These are phyloP conservation scores for Hybos culiciformis DNA, from an alignment of 2,888 invertebrate genomes.

Conservation along the genomic window DNA sequence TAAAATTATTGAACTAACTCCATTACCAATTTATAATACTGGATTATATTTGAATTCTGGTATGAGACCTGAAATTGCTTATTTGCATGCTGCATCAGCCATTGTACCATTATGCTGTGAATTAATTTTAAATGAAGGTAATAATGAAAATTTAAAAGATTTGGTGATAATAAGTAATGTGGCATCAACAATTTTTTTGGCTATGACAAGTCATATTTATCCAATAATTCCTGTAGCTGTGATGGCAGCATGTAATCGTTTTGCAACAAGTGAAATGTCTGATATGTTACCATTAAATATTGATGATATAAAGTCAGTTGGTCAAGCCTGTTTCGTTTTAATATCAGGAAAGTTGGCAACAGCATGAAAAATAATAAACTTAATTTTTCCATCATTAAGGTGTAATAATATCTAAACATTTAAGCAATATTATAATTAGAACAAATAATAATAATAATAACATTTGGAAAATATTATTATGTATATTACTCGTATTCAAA, in stretches of 20 bases:
- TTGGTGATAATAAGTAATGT: not conserved
- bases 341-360: no score
- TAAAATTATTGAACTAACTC: not conserved
- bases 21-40: not conserved
- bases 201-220: not conserved
- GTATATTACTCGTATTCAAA: no score
- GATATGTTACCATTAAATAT: no score
- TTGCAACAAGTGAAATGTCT: not conserved
- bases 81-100: not conserved
- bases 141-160: not conserved
- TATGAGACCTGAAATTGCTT: not conserved
- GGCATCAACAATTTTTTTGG: not conserved
- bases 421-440: no score
- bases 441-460: no score
- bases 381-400: no score
- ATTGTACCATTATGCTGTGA: not conserved
- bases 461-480: no score
- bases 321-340: no score
- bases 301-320: no score
- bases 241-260: not conserved
- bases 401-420: no score
- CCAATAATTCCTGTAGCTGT: not conserved
- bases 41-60: not conserved
- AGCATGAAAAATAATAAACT: no score
- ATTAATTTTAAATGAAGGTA: not conserved